phyloP scores from a whole-genome alignment of 2,113 vertebrate genomes.

The Propithecus coquereli region DNA sequence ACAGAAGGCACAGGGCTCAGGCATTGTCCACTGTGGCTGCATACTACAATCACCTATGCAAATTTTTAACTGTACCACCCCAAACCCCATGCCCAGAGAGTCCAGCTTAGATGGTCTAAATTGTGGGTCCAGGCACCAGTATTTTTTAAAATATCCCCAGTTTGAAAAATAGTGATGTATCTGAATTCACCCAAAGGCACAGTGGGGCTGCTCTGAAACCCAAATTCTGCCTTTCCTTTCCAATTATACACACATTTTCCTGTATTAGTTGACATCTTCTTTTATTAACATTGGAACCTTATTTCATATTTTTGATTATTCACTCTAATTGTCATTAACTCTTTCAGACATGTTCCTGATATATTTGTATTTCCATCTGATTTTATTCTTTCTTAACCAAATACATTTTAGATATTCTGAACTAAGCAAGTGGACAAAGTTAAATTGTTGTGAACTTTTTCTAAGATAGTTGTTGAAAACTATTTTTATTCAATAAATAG shows the following conservation, averaged over 20 bases:
- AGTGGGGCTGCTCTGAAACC: not conserved
- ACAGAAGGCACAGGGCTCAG: not conserved
- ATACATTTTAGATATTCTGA: not conserved
- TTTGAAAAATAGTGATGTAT: not conserved
- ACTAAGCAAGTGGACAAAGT: not conserved
- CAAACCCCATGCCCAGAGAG: not conserved
- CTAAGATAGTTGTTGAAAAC: not conserved
- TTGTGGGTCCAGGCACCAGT: not conserved
- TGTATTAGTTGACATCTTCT: not conserved
- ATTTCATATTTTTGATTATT: not conserved
- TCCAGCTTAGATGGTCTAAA: not conserved
- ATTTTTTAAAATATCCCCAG: not conserved
- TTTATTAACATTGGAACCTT: not conserved
- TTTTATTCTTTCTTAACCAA: conserved; percentile 33
- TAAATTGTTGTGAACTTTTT: not conserved
- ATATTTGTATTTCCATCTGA: not conserved
- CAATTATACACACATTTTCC: not conserved
- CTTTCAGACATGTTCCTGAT: not conserved
- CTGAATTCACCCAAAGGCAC: not conserved
- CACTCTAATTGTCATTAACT: not conserved
- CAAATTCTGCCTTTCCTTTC: not conserved
- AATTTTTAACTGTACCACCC: not conserved
- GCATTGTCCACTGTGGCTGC: too few species aligned
- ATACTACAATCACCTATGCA: not conserved
- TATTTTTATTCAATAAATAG: not conserved